phyloP scores from a whole-genome alignment of 1,140 invertebrate species.

The Argopecten irradians region DNA sequence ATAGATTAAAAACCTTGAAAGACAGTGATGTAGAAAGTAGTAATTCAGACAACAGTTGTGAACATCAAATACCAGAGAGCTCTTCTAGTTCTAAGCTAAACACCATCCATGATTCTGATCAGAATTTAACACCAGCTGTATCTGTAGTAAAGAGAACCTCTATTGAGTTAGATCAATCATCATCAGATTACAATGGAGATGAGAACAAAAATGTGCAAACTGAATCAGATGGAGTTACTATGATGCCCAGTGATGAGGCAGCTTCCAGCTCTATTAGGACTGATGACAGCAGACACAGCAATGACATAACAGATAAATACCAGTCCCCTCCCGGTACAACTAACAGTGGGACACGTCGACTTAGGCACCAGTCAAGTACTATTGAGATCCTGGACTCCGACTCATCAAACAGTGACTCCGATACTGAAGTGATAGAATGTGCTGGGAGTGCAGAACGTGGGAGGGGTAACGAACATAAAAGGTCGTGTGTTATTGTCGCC shows the following conservation, averaged over 20 bases:
- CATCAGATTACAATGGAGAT: neutral
- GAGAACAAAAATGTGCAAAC: neutral
- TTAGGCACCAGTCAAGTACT: neutral
- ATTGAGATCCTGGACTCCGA: neutral
- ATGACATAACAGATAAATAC: neutral
- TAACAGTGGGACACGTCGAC: neutral
- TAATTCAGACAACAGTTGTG: neutral
- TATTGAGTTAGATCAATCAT: neutral
- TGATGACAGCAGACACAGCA: neutral
- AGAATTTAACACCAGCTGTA: neutral
- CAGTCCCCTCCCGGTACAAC: neutral
- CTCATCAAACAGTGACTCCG: neutral
- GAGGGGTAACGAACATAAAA: neutral
- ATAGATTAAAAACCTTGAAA: no score
- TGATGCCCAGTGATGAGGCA: neutral
- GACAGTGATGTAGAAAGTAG: no score
- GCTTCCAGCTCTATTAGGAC: neutral
- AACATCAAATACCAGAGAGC: neutral
- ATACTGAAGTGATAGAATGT: neutral
- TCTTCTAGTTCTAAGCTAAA: neutral
- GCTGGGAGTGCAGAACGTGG: neutral
- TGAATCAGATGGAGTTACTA: neutral
- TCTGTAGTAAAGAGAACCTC: neutral
- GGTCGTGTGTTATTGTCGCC: neutral
- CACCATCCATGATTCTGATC: neutral